phyloP scores from a whole-genome alignment of 2,888 invertebrate species.

The Hecatera dysodea region DNA sequence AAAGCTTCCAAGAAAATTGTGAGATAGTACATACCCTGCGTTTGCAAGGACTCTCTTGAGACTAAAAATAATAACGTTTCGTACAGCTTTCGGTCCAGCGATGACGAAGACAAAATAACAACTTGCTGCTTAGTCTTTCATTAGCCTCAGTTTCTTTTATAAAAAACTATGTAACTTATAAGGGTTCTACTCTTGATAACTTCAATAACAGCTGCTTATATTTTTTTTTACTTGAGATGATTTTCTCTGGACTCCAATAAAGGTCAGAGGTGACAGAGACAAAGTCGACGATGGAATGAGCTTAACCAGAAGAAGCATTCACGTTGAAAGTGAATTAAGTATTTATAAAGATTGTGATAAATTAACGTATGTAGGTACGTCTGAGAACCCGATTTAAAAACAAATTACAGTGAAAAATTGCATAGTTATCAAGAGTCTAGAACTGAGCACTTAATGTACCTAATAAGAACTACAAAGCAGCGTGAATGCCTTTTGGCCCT shows the following conservation, averaged over 20 bases:
- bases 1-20: not conserved
- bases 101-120: not conserved
- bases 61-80: slow-evolving; percentile 4
- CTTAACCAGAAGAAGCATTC: no score
- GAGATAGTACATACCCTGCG: not conserved
- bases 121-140: not conserved
- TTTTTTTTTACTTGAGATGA: no score
- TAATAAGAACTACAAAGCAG: not conserved
- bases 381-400: not conserved
- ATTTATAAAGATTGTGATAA: not conserved
- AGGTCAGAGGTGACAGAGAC: no score
- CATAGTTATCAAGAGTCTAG: not conserved
- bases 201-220: not conserved
- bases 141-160: not conserved
- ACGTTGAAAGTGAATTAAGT: not conserved
- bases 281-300: no score
- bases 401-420: not conserved
- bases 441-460: not conserved
- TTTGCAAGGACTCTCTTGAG: not conserved
- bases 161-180: not conserved
- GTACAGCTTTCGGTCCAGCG: not conserved
- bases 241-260: no score
- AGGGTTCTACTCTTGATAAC: not conserved
- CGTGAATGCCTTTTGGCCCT: not conserved
- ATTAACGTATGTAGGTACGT: not conserved